A percentile compares a stretch with the other conserved stretches of the same genome.
phyloP scores from a whole-genome alignment of 2,797 vertebrate species.

The Carcharodon carcharias region DNA sequence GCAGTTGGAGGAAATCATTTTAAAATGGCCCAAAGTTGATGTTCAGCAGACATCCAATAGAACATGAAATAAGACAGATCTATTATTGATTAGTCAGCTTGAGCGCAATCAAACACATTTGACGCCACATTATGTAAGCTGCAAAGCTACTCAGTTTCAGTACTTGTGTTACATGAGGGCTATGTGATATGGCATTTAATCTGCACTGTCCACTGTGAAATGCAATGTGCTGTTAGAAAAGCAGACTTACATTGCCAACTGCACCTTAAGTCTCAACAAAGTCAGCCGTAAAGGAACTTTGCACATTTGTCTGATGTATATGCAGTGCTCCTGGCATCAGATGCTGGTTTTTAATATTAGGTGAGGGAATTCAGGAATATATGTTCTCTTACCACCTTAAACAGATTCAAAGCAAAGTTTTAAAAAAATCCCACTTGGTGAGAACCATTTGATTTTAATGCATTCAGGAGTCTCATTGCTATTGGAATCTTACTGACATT shows the following conservation, averaged over 20 bases:
- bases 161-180: not conserved
- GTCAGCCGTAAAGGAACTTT: not conserved
- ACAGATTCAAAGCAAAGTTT: not conserved
- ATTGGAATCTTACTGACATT: not conserved
- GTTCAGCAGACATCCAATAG: not conserved
- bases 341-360: not conserved
- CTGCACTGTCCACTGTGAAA: not conserved
- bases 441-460: not conserved
- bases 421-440: not conserved
- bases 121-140: not conserved
- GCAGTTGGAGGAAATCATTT: not conserved
- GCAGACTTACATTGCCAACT: not conserved
- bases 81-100: not conserved
- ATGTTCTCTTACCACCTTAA: not conserved
- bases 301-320: not conserved
- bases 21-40: not conserved
- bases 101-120: not conserved
- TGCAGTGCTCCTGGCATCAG: not conserved
- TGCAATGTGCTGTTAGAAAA: not conserved
- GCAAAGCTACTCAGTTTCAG: not conserved
- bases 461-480: not conserved
- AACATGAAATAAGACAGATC: not conserved
- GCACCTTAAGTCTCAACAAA: not conserved
- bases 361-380: not conserved
- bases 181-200: not conserved